Base-by-base conservation (phyloP, 2,888 invertebrate species). In the Zygogramma bicolorata region DNA sequence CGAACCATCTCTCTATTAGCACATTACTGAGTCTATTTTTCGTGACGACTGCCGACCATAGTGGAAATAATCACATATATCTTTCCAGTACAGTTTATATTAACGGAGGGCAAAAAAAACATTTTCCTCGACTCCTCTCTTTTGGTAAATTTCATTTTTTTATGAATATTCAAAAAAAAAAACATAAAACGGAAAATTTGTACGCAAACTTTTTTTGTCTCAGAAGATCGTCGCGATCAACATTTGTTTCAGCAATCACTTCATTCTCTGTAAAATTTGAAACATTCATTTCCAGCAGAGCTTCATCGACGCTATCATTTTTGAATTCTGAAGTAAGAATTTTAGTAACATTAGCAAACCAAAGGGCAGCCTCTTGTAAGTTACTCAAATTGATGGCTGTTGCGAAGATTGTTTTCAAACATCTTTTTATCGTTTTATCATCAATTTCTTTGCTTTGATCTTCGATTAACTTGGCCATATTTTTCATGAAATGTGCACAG, bases 401-500 rank as follows among this genome's bases (percentile, higher is more conserved):
- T 6, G 63, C 46, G 25, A 63, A 42, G 25, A 63, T 42, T 2
- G 42, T 18, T 57, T 65, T 65, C 2, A 65, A 10, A 13, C 53
- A 31, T 38, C 58, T 57, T 34, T 15, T 15, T 25, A 25, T 25
- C n/a, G 13, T 15, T 49, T 65, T 65, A 22, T 65, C 6, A 15
- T 25, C n/a, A 13, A 42, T 10, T 46, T 7, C 8, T 25, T 42
- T 7, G 27, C 15, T 46, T 7, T 65, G 29, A 27, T 29, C 20
- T 4, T 61, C 61, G 8, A 38, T 61, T 38, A 29, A 15, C 5
- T 22, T 2, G 27, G 49, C 7, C 53, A 66, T 20, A 34, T 66
- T 66, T 58, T 66, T 66, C 7, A 66, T 46, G 49, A 66, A 66
- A 38, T 66, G 66, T 5, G 66, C 58, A 22, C 66, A 66, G 29